These are phyloP conservation scores for Heliothis peltigera DNA, from an alignment of 2,888 invertebrate genomes.

Conservation along the genomic window DNA sequence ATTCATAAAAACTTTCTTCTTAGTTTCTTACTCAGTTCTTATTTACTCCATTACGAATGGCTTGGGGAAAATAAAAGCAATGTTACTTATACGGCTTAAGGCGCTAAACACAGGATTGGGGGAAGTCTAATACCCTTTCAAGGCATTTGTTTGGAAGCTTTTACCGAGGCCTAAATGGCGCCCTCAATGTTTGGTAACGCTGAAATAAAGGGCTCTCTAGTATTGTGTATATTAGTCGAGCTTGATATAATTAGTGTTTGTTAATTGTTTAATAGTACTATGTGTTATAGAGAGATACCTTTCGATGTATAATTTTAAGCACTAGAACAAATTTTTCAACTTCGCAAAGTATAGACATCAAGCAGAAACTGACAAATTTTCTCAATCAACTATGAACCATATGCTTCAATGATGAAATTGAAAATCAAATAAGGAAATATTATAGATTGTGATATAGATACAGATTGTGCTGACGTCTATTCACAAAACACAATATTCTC, in stretches of 20 bases:
- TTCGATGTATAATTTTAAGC: too few species aligned
- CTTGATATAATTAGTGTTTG: slow-evolving; percentile 5
- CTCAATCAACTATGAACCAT: too few species aligned
- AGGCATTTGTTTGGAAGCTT: slow-evolving; percentile 60
- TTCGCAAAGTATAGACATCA: too few species aligned
- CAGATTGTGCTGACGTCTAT: too few species aligned
- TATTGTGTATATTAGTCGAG: slow-evolving; percentile 14
- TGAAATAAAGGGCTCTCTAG: slow-evolving; percentile 26
- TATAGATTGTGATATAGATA: too few species aligned
- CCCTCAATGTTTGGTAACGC: slow-evolving; percentile 29
- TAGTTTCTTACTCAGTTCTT: too few species aligned
- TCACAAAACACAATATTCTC: too few species aligned
- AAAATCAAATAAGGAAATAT: too few species aligned
- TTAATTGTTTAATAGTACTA: not conserved
- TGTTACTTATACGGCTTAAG: slow-evolving; percentile 56
- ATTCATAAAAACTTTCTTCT: not conserved
- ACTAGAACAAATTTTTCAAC: too few species aligned
- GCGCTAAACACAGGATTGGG: slow-evolving; percentile 55
- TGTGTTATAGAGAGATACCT: too few species aligned
- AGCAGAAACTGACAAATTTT: too few species aligned
- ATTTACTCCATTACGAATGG: slow-evolving; percentile 37
- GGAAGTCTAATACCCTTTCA: slow-evolving; percentile 59
- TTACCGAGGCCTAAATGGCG: slow-evolving; percentile 56
- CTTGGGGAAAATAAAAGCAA: slow-evolving; percentile 51
- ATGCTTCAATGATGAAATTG: too few species aligned